Conservation (phyloP, 1,140 invertebrate species). For the Xylocopa sonorina region DNA sequence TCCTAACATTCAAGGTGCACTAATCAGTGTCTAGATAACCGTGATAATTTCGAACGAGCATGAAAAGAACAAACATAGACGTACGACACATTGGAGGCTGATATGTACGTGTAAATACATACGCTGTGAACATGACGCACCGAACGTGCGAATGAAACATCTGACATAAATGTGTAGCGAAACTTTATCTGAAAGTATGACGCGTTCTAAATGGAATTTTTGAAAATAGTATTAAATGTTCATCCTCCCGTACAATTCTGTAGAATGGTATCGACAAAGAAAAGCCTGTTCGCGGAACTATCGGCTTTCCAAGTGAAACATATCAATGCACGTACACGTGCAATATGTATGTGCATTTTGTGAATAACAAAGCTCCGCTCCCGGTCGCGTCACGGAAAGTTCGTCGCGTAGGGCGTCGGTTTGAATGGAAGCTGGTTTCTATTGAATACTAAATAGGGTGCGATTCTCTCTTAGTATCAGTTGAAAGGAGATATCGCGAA, state of each 20-base stretch:
- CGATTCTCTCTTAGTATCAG: background rate
- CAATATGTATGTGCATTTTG: background rate
- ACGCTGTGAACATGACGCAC: background rate
- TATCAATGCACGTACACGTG: slow-evolving; percentile 34
- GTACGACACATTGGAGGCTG: background rate
- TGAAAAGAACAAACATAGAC: background rate
- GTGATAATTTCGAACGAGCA: no score
- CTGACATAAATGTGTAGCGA: slow-evolving; percentile 20
- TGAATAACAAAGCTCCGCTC: slow-evolving; percentile 30
- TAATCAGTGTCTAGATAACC: no score
- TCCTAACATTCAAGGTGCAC: no score
- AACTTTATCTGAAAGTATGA: background rate
- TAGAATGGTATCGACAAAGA: slow-evolving; percentile 45
- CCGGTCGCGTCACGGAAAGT: slow-evolving; percentile 24
- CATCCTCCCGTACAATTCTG: slow-evolving; percentile 5
- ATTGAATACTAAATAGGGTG: background rate
- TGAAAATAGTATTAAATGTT: slow-evolving; percentile 1
- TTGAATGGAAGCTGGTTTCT: slow-evolving; percentile 12
- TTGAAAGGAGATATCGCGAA: no score
- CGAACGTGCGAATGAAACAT: slow-evolving; percentile 33
- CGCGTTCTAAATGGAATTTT: background rate
- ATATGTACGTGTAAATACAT: no score
- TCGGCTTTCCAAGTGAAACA: slow-evolving; percentile 45
- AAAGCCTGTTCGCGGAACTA: slow-evolving; percentile 53
- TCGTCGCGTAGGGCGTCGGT: slow-evolving; percentile 31